phyloP scores from a whole-genome alignment of 2,113 vertebrate species.

The Ursus arctos region DNA sequence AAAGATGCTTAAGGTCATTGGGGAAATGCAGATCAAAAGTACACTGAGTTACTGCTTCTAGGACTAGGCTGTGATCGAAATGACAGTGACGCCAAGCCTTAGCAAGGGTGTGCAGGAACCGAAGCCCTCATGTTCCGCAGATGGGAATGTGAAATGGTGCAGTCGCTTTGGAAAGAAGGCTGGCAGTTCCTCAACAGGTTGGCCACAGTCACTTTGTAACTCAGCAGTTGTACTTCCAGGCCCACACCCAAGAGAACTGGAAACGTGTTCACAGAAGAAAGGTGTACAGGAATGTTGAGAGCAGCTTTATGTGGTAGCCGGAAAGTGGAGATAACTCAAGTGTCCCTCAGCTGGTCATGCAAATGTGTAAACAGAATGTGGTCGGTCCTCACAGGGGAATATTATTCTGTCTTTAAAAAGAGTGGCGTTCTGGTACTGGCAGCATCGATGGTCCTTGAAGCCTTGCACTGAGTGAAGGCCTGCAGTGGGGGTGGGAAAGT shows the following conservation, averaged over 20 bases:
- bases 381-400: too few relatives aligned
- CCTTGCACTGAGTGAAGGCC: not conserved
- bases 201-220: not conserved
- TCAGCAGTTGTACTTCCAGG: not conserved
- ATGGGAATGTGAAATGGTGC: not conserved
- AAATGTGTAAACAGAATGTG: not conserved
- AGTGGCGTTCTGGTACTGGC: not conserved
- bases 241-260: not conserved
- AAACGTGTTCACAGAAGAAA: not conserved
- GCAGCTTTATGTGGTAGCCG: not conserved
- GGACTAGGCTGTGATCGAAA: not conserved
- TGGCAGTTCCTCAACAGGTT: not conserved
- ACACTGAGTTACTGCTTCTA: not conserved
- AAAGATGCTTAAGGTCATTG: not conserved
- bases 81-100: not conserved
- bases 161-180: not conserved
- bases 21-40: not conserved
- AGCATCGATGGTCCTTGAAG: not conserved
- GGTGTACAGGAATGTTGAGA: not conserved
- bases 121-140: too few relatives aligned
- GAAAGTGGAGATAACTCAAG: not conserved
- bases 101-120: not conserved
- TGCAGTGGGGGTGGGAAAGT: not conserved
- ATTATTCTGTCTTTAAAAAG: not conserved
- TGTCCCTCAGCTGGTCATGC: not conserved